Conservation (phyloP, 2,113 vertebrate genomes). For the Arothron firmamentum region DNA sequence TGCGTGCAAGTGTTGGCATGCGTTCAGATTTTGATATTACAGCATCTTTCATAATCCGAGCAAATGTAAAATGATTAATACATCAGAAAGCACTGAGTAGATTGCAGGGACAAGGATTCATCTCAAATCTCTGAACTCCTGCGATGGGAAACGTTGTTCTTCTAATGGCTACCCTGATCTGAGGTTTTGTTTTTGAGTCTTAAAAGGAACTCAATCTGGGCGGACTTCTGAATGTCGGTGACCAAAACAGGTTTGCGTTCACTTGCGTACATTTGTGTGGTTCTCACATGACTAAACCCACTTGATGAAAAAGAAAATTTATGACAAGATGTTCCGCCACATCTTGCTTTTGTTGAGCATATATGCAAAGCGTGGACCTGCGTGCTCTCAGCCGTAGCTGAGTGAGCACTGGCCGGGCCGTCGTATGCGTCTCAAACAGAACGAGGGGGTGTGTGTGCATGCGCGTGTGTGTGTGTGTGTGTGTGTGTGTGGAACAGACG, state of each 20-base stretch:
- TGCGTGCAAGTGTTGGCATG: conserved; percentile 41
- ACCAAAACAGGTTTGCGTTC: conserved; percentile 51
- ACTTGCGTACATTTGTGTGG: conserved; percentile 12
- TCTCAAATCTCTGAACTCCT: conserved; percentile 20
- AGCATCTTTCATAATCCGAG: conserved; percentile 37
- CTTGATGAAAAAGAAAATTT: conserved; percentile 43
- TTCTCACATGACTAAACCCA: conserved; percentile 22
- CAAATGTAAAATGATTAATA: conserved; percentile 49
- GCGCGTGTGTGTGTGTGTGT: no score
- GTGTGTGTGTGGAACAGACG: conserved; percentile 55
- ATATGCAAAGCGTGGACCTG: conserved; percentile 63
- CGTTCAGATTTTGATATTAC: conserved; percentile 32
- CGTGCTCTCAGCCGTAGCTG: conserved; percentile 48
- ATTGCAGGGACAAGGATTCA: conserved; percentile 38
- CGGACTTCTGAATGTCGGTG: conserved; percentile 23
- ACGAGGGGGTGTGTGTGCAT: no score
- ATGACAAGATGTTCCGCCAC: conserved; percentile 34
- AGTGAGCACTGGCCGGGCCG: conserved; percentile 43
- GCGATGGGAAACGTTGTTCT: conserved; percentile 25
- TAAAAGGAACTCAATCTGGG: conserved; percentile 2
- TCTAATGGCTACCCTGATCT: conserved; percentile 12
- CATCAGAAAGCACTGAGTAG: conserved; percentile 27
- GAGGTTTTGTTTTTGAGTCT: not conserved
- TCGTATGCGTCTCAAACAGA: conserved; percentile 54
- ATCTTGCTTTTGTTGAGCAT: conserved; percentile 37